phyloP scores from a whole-genome alignment of 2,888 invertebrate genomes.

The Lutraria lutraria region DNA sequence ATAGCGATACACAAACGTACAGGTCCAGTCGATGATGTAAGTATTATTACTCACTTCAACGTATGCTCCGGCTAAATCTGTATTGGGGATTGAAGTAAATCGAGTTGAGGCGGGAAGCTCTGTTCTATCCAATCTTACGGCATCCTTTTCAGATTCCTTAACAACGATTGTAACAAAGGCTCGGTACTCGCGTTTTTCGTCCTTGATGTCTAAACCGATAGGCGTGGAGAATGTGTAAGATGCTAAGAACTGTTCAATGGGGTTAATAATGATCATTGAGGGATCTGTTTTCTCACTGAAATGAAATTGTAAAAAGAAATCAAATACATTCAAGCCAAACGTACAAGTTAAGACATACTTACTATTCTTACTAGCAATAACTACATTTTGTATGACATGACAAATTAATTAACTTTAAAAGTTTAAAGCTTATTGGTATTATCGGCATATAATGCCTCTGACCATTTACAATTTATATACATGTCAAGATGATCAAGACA shows the following conservation, averaged over 20 bases:
- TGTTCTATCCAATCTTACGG: conserved; percentile 61
- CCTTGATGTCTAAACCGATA: conserved; percentile 51
- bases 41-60: conserved; percentile 51
- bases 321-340: background rate
- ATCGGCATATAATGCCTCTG: too few relatives aligned
- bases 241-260: conserved; percentile 74
- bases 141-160: conserved; percentile 60
- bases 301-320: background rate
- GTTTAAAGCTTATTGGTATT: too few relatives aligned
- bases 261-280: conserved; percentile 76
- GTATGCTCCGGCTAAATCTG: conserved; percentile 62
- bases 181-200: conserved; percentile 35
- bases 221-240: conserved; percentile 76
- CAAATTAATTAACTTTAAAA: too few relatives aligned
- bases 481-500: too few relatives aligned
- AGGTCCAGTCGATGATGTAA: too few relatives aligned
- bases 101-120: conserved; percentile 50
- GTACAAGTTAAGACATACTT: too few relatives aligned
- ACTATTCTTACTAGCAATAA: too few relatives aligned
- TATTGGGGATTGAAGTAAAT: conserved; percentile 63
- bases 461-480: too few relatives aligned
- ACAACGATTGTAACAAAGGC: conserved; percentile 71
- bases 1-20: too few relatives aligned
- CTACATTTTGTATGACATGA: too few relatives aligned
- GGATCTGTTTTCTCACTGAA: conserved; percentile 74